phyloP scores from a whole-genome alignment of 2,797 vertebrate genomes.

The Chaunax sp. region DNA sequence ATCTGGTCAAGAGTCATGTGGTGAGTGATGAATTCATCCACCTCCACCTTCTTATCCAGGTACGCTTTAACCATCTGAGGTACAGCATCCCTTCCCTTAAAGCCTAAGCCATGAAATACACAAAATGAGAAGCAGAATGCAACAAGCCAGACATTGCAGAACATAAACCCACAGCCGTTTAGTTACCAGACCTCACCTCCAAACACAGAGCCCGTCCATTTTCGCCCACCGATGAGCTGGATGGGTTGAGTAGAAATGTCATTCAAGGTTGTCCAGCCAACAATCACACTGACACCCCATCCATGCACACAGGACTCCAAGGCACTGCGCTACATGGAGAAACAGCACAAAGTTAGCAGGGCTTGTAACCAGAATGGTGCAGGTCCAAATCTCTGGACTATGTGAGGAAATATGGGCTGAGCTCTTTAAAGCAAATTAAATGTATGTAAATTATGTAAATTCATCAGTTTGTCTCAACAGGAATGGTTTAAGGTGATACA shows the following conservation, averaged over 20 bases:
- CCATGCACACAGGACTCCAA: conserved; percentile 90
- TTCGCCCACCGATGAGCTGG: conserved; percentile 91
- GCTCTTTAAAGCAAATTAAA: too few relatives aligned
- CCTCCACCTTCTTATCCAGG: conserved; percentile 86
- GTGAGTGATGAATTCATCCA: conserved; percentile 91
- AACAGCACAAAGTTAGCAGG: conserved; percentile 1
- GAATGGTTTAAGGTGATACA: too few relatives aligned
- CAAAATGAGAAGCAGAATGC: not conserved
- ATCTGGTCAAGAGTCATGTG: conserved; percentile 84
- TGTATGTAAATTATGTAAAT: too few relatives aligned
- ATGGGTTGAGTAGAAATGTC: conserved; percentile 88
- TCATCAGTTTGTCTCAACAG: too few relatives aligned
- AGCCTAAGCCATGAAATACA: conserved; percentile 71
- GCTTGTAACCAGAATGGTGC: not conserved
- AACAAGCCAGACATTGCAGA: too few relatives aligned
- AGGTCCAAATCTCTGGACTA: not conserved
- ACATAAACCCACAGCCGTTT: too few relatives aligned
- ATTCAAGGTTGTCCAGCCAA: conserved; percentile 88
- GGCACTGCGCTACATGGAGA: conserved; percentile 84
- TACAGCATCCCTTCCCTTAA: conserved; percentile 82
- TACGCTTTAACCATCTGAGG: conserved; percentile 86
- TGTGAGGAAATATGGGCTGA: too few relatives aligned
- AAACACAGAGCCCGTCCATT: conserved; percentile 92
- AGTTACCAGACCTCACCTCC: conserved; percentile 84
- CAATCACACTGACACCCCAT: conserved; percentile 92